Conservation (phyloP, 2,888 invertebrate species). For the Pseudolycoriella hygida region DNA sequence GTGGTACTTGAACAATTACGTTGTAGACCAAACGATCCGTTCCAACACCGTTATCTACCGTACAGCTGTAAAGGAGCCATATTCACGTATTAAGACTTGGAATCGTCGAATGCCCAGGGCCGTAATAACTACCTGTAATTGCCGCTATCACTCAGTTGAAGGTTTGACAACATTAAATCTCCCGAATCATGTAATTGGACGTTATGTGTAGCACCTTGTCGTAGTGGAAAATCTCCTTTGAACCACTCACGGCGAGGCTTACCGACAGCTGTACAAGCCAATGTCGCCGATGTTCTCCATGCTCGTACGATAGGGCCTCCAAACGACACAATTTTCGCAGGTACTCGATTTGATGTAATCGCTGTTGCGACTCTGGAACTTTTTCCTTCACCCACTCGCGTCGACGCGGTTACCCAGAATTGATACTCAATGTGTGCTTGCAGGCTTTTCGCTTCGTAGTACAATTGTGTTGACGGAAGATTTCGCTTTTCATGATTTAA, state of each 20-base stretch:
- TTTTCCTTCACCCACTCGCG: slow-evolving; percentile 59
- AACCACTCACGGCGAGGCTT: slow-evolving; percentile 47
- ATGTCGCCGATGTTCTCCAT: slow-evolving; percentile 44
- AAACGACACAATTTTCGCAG: slow-evolving; percentile 53
- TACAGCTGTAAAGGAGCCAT: slow-evolving; percentile 39
- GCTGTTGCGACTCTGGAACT: slow-evolving; percentile 49
- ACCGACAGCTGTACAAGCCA: slow-evolving; percentile 48
- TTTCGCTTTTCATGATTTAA: slow-evolving; percentile 48
- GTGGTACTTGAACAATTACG: slow-evolving; percentile 56
- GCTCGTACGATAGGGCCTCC: slow-evolving; percentile 46
- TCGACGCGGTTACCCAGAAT: slow-evolving; percentile 63
- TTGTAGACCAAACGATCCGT: slow-evolving; percentile 45
- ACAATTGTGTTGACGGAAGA: slow-evolving; percentile 42
- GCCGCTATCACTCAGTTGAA: slow-evolving; percentile 44
- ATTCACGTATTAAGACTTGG: no score
- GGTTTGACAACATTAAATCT: slow-evolving; percentile 42
- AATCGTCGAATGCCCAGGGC: no score
- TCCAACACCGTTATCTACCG: slow-evolving; percentile 47
- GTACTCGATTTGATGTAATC: slow-evolving; percentile 44
- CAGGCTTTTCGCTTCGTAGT: slow-evolving; percentile 47
- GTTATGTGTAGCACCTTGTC: slow-evolving; percentile 38
- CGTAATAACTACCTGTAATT: slow-evolving; percentile 44
- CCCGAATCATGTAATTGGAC: slow-evolving; percentile 44
- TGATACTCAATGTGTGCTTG: slow-evolving; percentile 56
- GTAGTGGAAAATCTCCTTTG: slow-evolving; percentile 36